Evolutionary conservation across 2,113 vertebrate genomes (phyloP).

Genomic region (Narcine bancroftii): DNA sequence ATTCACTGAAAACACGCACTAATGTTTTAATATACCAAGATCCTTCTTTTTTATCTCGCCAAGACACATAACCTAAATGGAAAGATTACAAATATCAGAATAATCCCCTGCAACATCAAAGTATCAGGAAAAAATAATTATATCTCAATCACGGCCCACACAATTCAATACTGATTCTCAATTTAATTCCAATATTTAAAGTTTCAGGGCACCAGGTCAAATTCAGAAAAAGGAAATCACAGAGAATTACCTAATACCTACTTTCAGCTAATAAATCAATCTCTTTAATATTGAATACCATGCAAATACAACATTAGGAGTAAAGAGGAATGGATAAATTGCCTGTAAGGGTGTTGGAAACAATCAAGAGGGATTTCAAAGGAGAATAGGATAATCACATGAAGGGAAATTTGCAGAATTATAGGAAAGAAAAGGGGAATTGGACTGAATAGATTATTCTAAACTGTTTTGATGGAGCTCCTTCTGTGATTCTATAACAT

Average conservation of each 20-base stretch:
- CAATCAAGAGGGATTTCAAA: background rate
- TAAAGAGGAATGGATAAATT: no score
- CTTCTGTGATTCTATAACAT: background rate
- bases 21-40: slow-evolving; percentile 83
- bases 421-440: no score
- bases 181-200: no score
- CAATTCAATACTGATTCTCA: background rate
- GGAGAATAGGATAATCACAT: background rate
- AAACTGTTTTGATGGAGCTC: no score
- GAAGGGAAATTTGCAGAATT: background rate
- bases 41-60: slow-evolving; percentile 63
- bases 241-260: no score
- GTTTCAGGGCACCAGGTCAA: no score
- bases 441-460: no score
- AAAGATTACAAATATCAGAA: background rate
- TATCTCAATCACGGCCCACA: background rate
- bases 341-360: background rate
- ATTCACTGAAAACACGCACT: slow-evolving; percentile 62
- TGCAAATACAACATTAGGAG: background rate
- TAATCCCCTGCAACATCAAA: background rate
- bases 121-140: background rate
- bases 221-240: no score
- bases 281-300: background rate
- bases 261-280: no score
- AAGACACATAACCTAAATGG: slow-evolving; percentile 78